phyloP scores from a whole-genome alignment of 2,888 invertebrate genomes.

The Taenaris catops region DNA sequence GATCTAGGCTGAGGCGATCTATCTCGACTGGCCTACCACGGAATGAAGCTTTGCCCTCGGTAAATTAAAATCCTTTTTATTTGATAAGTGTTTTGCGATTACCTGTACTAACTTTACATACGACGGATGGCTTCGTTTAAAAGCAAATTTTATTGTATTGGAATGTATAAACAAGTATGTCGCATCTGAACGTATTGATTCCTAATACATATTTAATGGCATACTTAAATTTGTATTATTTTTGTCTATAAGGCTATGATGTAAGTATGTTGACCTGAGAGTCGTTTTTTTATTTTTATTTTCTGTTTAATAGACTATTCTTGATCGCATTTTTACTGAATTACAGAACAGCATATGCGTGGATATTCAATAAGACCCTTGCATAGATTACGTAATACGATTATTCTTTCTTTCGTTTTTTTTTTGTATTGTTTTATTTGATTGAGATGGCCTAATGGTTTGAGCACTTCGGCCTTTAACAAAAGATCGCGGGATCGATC shows the following conservation, averaged over 20 bases:
- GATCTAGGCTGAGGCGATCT: slow-evolving; percentile 58
- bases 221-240: slow-evolving; percentile 10
- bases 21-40: slow-evolving; percentile 54
- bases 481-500: too few relatives aligned
- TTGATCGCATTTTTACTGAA: too few relatives aligned
- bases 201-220: slow-evolving; percentile 17
- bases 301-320: too few relatives aligned
- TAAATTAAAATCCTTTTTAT: slow-evolving; percentile 72
- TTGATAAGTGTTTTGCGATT: slow-evolving; percentile 52
- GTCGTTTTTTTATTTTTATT: too few relatives aligned
- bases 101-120: slow-evolving; percentile 44
- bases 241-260: slow-evolving; percentile 1
- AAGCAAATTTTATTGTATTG: slow-evolving; percentile 15
- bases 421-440: too few relatives aligned
- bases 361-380: too few relatives aligned
- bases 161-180: slow-evolving; percentile 11
- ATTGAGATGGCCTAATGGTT: too few relatives aligned
- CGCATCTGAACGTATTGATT: slow-evolving; percentile 11
- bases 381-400: too few relatives aligned
- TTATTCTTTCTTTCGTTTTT: too few relatives aligned
- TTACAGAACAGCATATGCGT: too few relatives aligned
- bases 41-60: slow-evolving; percentile 54
- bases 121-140: slow-evolving; percentile 22
- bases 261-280: not conserved
- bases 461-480: too few relatives aligned